Conservation (phyloP, 2,797 vertebrate species). For the Syngnathus rostellatus region DNA sequence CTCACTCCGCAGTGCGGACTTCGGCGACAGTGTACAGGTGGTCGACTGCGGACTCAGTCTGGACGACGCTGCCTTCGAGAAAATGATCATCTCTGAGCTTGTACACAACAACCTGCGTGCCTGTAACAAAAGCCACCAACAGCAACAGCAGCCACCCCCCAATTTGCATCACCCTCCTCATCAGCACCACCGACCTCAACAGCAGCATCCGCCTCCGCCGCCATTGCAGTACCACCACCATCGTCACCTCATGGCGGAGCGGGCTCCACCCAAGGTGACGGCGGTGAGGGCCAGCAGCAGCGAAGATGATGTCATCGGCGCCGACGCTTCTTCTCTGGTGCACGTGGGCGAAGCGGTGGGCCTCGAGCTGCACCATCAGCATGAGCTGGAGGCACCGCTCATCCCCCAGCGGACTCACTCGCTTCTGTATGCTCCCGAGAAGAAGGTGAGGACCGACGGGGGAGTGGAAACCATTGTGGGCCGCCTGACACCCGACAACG, state of each 20-base stretch:
- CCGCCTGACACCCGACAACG: constrained; percentile 78
- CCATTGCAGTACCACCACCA: constrained; percentile 59
- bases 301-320: constrained; percentile 83
- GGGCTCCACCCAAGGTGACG: constrained; percentile 79
- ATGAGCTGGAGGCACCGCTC: constrained; percentile 89
- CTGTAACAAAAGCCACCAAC: constrained; percentile 81
- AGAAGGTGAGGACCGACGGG: constrained; percentile 83
- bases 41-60: constrained; percentile 97
- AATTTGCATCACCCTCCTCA: constrained; percentile 76
- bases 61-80: constrained; percentile 96
- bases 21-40: constrained; percentile 86
- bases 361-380: constrained; percentile 83
- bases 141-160: constrained; percentile 77
- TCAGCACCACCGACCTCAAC: constrained; percentile 69
- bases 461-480: constrained; percentile 78
- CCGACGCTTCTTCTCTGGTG: constrained; percentile 88
- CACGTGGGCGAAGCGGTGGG: constrained; percentile 71
- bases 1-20: constrained; percentile 93
- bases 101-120: constrained; percentile 99
- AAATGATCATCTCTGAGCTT: constrained; percentile 99
- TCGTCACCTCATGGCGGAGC: constrained; percentile 84
- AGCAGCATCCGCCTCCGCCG: constrained; percentile 74
- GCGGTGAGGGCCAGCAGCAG: constrained; percentile 80
- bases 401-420: constrained; percentile 99
- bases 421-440: constrained; percentile 96